Conservation (phyloP, 2,113 vertebrate species). For the Eidolon helvum region DNA sequence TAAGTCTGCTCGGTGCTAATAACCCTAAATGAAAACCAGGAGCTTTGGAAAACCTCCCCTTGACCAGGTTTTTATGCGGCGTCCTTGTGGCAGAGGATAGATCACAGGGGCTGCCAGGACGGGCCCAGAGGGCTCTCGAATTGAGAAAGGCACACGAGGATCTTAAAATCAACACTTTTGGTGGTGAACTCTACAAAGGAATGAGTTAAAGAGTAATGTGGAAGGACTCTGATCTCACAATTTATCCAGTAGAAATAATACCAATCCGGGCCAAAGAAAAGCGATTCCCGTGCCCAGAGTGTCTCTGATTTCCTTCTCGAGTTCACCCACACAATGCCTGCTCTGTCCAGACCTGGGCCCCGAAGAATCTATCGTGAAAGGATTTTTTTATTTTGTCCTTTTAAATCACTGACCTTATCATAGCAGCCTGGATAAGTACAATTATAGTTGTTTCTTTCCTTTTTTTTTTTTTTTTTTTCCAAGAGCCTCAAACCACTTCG, state of each 20-base stretch:
- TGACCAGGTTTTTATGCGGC: background rate
- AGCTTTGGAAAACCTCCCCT: slow-evolving; percentile 48
- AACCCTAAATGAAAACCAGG: slow-evolving; percentile 78
- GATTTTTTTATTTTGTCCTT: background rate
- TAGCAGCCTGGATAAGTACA: slow-evolving; percentile 41
- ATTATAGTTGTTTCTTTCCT: background rate
- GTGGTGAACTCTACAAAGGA: background rate
- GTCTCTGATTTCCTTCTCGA: slow-evolving; percentile 22
- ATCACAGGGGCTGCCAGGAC: background rate
- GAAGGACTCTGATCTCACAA: slow-evolving; percentile 29
- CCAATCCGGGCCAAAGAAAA: slow-evolving; percentile 55
- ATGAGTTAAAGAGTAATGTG: background rate
- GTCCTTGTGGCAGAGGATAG: background rate
- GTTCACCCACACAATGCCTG: background rate
- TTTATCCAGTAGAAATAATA: slow-evolving; percentile 60
- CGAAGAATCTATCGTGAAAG: background rate
- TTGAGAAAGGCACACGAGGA: background rate
- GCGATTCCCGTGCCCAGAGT: background rate
- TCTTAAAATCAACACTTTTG: slow-evolving; percentile 51
- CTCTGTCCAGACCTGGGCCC: slow-evolving; percentile 40
- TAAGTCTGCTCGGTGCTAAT: slow-evolving; percentile 69
- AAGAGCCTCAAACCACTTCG: slow-evolving; percentile 40
- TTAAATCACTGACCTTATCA: slow-evolving; percentile 56
- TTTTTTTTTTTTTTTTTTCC: background rate
- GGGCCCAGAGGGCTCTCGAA: background rate